phyloP scores from a whole-genome alignment of 2,113 vertebrate species.

The Tachuris rubrigastra region DNA sequence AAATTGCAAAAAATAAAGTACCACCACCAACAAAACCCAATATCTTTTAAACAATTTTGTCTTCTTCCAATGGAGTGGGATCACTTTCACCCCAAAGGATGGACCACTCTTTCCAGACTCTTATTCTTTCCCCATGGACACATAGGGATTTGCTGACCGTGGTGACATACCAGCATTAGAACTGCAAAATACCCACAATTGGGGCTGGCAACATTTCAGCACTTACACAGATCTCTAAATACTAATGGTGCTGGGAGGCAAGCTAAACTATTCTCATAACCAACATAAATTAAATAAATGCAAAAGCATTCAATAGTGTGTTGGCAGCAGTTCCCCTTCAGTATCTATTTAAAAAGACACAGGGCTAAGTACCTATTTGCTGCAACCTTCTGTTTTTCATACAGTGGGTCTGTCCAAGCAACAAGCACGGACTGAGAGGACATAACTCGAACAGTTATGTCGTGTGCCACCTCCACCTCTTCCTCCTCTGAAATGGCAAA shows the following conservation, averaged over 20 bases:
- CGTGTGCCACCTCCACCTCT: constrained; percentile 81
- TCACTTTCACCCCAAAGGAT: neutral
- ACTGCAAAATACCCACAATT: neutral
- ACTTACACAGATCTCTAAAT: neutral
- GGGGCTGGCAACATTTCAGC: neutral
- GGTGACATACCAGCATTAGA: neutral
- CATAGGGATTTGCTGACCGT: neutral
- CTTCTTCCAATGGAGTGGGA: neutral
- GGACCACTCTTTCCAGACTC: neutral
- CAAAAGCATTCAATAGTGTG: neutral
- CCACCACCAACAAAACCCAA: neutral
- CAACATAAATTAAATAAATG: neutral
- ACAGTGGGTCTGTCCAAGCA: constrained; percentile 88
- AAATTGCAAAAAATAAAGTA: neutral
- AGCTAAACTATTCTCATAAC: neutral
- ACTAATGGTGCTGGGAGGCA: accelerated
- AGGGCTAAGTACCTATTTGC: constrained; percentile 69
- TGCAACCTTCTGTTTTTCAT: constrained; percentile 82
- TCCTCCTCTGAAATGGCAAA: constrained; percentile 81
- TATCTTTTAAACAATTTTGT: neutral
- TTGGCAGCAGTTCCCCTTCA: neutral
- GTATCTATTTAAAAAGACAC: neutral
- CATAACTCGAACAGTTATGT: constrained; percentile 90
- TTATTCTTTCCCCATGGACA: neutral
- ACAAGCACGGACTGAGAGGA: constrained; percentile 95